Base-by-base conservation (phyloP, 2,888 invertebrate genomes). In the Agriopis marginaria region DNA sequence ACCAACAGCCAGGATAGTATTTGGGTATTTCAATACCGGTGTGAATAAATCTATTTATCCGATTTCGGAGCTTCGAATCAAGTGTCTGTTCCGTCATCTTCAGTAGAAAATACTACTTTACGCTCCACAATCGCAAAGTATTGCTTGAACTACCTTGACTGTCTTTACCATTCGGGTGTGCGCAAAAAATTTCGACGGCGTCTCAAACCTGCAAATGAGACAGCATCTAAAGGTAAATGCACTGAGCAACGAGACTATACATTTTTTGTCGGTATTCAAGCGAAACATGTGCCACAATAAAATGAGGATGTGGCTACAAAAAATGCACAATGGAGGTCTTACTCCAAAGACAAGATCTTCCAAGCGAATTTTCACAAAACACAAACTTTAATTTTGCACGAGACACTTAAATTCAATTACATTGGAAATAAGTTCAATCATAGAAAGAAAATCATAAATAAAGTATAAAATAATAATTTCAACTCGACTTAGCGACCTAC, bases 1-100 rank as follows among this genome's bases (percentile, higher is more conserved):
- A 83, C 95, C 95, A 95, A 77, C 94, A 93, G 49, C 95, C 95
- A 59, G 95, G 95, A 74, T 88, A 95, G 81, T 95, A 96, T 70
- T 92, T 93, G 0, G 95, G 94, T 14, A 87, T 75, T 75, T 95
- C 95, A 79, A 89, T 90, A 3, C 95, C 95, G 62, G 94, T 91
- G 75, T 95, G 94, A 9, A 95, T 82, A 76, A 89, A 95, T 63
- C 95, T 88, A 50, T 87, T 87, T 70, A 95, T 81, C 62, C 90
- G 87, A 73, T 89, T 92, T 67, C 87, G 88, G 45, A 92, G 79
- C 63, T 81, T 81, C 23, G 86, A 82, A 79, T 91, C 88, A 65
- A 93, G 83, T 49, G 74, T 74, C 63, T 83, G 72, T 73, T 86
- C 84, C 73, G 87, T 82, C 89, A 90, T 91, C 78, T 79, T 85